Conservation (phyloP, 1,140 invertebrate species). For the Nylanderia fulva region DNA sequence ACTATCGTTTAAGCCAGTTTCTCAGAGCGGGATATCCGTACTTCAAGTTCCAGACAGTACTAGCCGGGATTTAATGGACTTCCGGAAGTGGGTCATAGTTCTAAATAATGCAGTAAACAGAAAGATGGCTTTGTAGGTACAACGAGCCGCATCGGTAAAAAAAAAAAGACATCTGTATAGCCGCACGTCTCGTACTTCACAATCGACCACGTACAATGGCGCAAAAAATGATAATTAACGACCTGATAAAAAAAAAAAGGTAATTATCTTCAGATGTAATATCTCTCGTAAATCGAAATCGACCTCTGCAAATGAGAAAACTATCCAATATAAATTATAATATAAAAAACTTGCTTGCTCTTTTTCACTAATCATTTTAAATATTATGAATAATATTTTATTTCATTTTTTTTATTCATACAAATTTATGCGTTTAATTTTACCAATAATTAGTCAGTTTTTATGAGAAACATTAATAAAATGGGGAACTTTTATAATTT, state of each 20-base stretch:
- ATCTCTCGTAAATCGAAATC: neutral
- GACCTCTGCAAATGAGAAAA: neutral
- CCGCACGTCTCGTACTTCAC: neutral
- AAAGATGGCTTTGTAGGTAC: conserved; percentile 63
- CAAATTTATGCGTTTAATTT: conserved; percentile 40
- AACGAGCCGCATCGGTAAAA: conserved; percentile 23
- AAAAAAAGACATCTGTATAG: neutral
- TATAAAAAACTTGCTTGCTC: no score
- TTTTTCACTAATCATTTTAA: no score
- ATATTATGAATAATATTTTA: neutral
- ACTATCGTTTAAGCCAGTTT: conserved; percentile 69
- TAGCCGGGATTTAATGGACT: conserved; percentile 63
- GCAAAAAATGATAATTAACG: neutral
- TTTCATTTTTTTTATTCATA: conserved; percentile 19
- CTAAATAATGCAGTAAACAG: conserved; percentile 74
- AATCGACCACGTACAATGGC: neutral
- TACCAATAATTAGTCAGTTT: neutral
- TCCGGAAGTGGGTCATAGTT: conserved; percentile 65
- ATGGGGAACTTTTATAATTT: conserved; percentile 22
- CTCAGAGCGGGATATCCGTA: conserved; percentile 54
- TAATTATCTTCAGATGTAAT: conserved; percentile 35
- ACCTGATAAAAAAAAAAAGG: neutral
- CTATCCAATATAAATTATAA: no score
- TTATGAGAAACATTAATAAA: neutral
- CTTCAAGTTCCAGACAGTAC: conserved; percentile 52